phyloP scores from a whole-genome alignment of 2,888 invertebrate species.

The Drosophila kokeensis region DNA sequence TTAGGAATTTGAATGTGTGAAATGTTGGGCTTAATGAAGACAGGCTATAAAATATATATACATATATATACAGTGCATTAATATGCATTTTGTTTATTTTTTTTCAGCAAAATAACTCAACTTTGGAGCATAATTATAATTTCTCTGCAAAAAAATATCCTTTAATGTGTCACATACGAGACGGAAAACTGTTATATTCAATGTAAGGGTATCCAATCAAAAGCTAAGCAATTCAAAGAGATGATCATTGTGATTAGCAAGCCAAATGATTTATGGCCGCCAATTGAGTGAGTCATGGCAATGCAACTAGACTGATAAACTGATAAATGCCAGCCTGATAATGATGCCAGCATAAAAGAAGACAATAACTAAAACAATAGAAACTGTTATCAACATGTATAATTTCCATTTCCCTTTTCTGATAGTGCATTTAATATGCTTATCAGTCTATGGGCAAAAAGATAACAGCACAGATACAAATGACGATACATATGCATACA shows the following conservation, averaged over 20 bases:
- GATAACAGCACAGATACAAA: slow-evolving; percentile 17
- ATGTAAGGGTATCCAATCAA: not conserved
- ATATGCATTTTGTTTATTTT: not conserved
- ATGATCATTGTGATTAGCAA: slow-evolving; percentile 34
- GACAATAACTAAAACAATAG: not conserved
- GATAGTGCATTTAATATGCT: slow-evolving; percentile 29
- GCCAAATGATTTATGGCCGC: slow-evolving; percentile 45
- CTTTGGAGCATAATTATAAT: not conserved
- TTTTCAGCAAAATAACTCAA: not conserved
- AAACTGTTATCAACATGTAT: slow-evolving; percentile 12
- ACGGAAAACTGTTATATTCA: not conserved
- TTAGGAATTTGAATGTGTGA: too few species aligned
- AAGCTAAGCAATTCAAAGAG: not conserved
- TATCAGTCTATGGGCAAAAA: slow-evolving; percentile 22
- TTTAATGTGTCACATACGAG: not conserved
- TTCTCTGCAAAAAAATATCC: not conserved
- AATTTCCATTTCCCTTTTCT: slow-evolving; percentile 35
- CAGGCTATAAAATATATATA: too few species aligned
- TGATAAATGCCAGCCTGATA: slow-evolving; percentile 13
- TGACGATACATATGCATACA: slow-evolving; percentile 5
- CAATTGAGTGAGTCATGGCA: slow-evolving; percentile 32
- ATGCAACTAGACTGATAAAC: slow-evolving; percentile 13
- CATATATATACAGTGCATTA: too few species aligned
- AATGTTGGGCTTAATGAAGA: too few species aligned
- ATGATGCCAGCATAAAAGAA: not conserved